Base-by-base conservation (phyloP, 2,888 invertebrate species). In the Globia sparganii region DNA sequence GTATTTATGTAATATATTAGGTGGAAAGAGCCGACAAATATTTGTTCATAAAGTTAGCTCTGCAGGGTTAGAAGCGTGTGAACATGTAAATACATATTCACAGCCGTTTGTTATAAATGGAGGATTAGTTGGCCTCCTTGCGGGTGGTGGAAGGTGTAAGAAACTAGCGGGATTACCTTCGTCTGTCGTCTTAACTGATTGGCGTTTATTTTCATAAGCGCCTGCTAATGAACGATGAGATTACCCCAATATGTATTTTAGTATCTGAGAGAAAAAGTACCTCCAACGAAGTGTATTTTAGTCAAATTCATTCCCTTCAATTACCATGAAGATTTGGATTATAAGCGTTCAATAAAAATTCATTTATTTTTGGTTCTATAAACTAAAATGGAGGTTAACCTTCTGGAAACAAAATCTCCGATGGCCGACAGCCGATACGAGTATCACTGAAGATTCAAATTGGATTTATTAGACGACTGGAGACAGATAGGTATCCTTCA, bases 21-120 rank as follows among this genome's bases (percentile, higher is more conserved):
- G 84, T 85, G 82, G 82, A 79, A 79, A 82, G 75, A 82, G 70
- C 75, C 78, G 62, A 81, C 86, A 86, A 88, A 88, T 88, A 87
- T 88, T 87, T 89, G 88, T 84, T 61, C 75, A 67, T 77, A 78
- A 89, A 92, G 90, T 91, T 91, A 91, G 91, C 91, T 88, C 85
- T 88, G 87, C 89, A 83, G 84, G 79, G 76, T 70, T 86, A 83
- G 83, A 83, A 80, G 75, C 82, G 75, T 78, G 88, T 86, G 87
- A 88, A 89, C 89, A 88, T 64, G 88, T 86, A 86, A 88, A 91
- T 89, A 90, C 82, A 83, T 89, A 91, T 91, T 89, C 88, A 86
- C 87, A 90, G 77, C 46, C 86, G 87, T 86, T 90, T 91, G 91
- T 93, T 90, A 94, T 92, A 90, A 93, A 94, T 91, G 90, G 90